phyloP scores from a whole-genome alignment of 2,113 vertebrate species.

The Picathartes gymnocephalus region DNA sequence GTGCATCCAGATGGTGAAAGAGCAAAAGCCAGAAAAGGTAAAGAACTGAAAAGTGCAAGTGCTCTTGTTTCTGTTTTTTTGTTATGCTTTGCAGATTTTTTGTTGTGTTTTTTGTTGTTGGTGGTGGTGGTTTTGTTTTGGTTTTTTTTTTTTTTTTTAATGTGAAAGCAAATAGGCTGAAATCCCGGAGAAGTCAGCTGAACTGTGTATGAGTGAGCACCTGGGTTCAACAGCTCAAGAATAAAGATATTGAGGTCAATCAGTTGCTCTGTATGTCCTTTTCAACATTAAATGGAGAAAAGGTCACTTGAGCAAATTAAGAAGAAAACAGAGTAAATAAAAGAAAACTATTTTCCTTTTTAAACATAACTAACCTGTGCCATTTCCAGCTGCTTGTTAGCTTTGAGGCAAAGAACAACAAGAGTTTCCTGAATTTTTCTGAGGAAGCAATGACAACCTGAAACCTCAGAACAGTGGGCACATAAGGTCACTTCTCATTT shows the following conservation, averaged over 20 bases:
- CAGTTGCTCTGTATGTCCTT: slow-evolving; percentile 41
- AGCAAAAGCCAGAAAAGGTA: background rate
- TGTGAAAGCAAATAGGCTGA: background rate
- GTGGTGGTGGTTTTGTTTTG: background rate
- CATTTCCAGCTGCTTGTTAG: slow-evolving; percentile 41
- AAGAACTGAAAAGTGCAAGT: background rate
- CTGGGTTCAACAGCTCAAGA: background rate
- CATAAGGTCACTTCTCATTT: background rate
- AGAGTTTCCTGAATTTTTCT: background rate
- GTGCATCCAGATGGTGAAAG: background rate
- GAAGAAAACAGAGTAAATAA: slow-evolving; percentile 38
- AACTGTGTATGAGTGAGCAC: background rate
- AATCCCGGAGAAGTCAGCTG: background rate
- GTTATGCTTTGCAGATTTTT: background rate
- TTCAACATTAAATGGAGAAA: slow-evolving; percentile 37
- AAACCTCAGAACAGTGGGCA: background rate
- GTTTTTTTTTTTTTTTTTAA: background rate
- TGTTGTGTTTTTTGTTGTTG: background rate
- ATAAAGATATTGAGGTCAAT: slow-evolving; percentile 9
- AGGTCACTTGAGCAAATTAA: slow-evolving; percentile 47
- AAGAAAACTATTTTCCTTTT: slow-evolving; percentile 28
- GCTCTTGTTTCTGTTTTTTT: background rate
- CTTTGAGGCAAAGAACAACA: slow-evolving; percentile 19
- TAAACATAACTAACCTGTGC: slow-evolving; percentile 30
- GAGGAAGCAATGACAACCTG: background rate